A percentile compares a stretch with the other conserved stretches of the same genome.
phyloP scores from a whole-genome alignment of 2,113 vertebrate genomes.

The Zosterops borbonicus region DNA sequence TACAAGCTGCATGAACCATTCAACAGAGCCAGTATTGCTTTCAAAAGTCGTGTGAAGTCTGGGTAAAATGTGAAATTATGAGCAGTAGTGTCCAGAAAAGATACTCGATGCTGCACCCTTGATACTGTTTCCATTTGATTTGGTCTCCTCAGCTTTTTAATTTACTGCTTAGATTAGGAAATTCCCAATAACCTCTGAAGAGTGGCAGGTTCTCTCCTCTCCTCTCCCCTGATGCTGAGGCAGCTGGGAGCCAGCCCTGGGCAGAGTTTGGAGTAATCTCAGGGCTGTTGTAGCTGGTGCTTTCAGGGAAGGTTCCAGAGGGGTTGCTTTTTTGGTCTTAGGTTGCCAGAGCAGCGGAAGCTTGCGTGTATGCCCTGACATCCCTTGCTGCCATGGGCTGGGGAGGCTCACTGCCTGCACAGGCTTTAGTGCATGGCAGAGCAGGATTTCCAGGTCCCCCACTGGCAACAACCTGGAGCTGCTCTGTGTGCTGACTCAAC shows the following conservation, averaged over 20 bases:
- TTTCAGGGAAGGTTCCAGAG: neutral
- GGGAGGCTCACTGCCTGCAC: neutral
- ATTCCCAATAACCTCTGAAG: neutral
- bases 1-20: neutral
- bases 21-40: neutral
- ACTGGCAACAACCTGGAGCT: neutral
- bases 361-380: neutral
- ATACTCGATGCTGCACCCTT: neutral
- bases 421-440: neutral
- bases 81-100: neutral
- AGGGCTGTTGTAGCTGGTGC: neutral
- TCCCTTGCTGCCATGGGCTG: neutral
- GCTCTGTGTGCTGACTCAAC: neutral
- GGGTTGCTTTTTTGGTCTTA: neutral
- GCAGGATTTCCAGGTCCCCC: neutral
- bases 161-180: neutral
- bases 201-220: neutral
- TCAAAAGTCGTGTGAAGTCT: neutral
- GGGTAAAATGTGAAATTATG: neutral
- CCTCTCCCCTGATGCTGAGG: neutral
- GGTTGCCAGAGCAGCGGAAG: neutral
- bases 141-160: neutral
- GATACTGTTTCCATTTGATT: neutral
- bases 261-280: neutral
- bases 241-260: neutral